Conservation (phyloP, 1,140 invertebrate genomes). For the Araneus ventricosus region DNA sequence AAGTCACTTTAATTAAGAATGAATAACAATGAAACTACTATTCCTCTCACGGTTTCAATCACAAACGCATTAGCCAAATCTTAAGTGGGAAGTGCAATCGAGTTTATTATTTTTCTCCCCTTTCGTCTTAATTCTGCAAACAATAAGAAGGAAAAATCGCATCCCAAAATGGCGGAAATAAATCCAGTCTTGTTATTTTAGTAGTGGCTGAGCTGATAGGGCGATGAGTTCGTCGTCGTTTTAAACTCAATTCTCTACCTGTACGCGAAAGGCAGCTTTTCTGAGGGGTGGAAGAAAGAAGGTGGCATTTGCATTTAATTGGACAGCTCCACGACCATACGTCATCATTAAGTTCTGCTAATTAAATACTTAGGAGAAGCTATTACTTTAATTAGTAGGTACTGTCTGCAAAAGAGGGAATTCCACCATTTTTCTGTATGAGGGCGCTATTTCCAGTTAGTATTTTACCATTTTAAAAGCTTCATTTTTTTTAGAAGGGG, state of each 20-base stretch:
- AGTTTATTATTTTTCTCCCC: background rate
- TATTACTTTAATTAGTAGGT: slow-evolving; percentile 73
- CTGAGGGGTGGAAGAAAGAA: slow-evolving; percentile 3
- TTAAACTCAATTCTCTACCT: slow-evolving; percentile 39
- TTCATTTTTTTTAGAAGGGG: slow-evolving; percentile 23
- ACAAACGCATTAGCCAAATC: too few relatives aligned
- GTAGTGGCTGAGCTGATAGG: background rate
- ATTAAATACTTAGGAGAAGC: slow-evolving; percentile 73
- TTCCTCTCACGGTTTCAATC: too few relatives aligned
- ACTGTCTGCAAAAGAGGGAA: slow-evolving; percentile 49
- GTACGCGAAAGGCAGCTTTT: background rate
- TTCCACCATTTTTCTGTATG: slow-evolving; percentile 47
- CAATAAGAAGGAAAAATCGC: background rate
- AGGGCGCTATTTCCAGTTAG: slow-evolving; percentile 36
- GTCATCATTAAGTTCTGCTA: slow-evolving; percentile 72
- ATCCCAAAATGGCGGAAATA: slow-evolving; percentile 28
- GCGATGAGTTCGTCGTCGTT: slow-evolving; percentile 35
- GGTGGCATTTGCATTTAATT: slow-evolving; percentile 74
- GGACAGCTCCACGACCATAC: slow-evolving; percentile 54
- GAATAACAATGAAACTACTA: background rate
- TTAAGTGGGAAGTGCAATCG: background rate
- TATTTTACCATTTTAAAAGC: slow-evolving; percentile 52
- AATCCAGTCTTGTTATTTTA: slow-evolving; percentile 31
- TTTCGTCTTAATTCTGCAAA: background rate
- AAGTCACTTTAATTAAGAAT: background rate